A percentile compares a stretch with the other conserved stretches of the same genome.
Conservation (phyloP, 2,113 vertebrate genomes). For the Caranx melampygus region DNA sequence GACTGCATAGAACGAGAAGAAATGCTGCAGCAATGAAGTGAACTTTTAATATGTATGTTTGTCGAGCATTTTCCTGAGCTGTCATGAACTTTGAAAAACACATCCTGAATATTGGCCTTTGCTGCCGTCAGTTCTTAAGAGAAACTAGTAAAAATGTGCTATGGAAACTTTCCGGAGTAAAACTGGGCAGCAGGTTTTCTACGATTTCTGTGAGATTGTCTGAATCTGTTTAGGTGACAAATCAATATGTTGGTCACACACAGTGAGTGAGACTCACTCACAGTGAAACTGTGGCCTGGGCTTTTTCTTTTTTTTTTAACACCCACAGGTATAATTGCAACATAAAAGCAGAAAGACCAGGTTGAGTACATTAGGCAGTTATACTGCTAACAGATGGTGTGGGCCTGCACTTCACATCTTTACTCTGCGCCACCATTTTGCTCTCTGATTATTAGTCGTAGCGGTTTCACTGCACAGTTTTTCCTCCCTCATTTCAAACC, state of each 20-base stretch:
- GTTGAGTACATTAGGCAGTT: not conserved
- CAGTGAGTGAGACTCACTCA: too few relatives aligned
- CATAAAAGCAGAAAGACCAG: not conserved
- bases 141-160: conserved; percentile 48
- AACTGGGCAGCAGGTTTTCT: not conserved
- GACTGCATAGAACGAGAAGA: conserved; percentile 50
- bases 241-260: conserved; percentile 15
- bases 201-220: conserved; percentile 1
- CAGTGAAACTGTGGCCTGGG: not conserved
- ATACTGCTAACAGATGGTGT: not conserved
- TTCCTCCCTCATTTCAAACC: not conserved
- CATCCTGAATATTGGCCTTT: conserved; percentile 64
- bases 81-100: conserved; percentile 66
- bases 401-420: not conserved
- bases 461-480: not conserved
- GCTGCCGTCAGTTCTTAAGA: conserved; percentile 49
- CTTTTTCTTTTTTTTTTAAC: not conserved
- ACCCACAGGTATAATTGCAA: conserved; percentile 6
- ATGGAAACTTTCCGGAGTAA: conserved; percentile 35
- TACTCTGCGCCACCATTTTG: not conserved
- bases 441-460: not conserved
- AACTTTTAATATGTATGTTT: conserved; percentile 75
- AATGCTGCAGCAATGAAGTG: conserved; percentile 33
- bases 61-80: conserved; percentile 57
- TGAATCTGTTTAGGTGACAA: conserved; percentile 5